phyloP scores from a whole-genome alignment of 2,888 invertebrate species.

The Lathronympha strigana region DNA sequence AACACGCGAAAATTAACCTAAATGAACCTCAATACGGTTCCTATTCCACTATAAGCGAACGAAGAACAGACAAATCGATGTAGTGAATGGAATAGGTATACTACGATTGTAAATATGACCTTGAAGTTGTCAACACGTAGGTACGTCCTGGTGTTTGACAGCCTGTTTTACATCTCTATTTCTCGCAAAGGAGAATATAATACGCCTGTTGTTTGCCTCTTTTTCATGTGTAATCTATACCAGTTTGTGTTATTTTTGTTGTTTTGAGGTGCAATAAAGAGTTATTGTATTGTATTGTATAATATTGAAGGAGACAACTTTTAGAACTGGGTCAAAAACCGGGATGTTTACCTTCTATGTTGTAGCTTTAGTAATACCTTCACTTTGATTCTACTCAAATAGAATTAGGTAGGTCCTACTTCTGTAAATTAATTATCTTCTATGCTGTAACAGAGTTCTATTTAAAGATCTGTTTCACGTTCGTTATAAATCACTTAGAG shows the following conservation, averaged over 20 bases:
- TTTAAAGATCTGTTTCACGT: conserved; percentile 16
- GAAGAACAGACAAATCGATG: neutral
- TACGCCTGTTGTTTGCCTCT: no score
- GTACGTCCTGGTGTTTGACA: neutral
- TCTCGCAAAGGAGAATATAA: no score
- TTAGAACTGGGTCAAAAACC: no score
- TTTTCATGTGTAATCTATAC: no score
- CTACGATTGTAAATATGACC: neutral
- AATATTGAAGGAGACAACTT: no score
- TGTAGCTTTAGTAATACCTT: no score
- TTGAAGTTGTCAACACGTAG: neutral
- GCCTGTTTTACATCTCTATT: no score
- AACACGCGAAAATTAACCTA: neutral
- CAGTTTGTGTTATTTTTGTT: no score
- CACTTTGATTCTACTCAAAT: neutral
- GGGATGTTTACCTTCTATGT: neutral
- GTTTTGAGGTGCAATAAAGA: no score
- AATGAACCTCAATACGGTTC: no score
- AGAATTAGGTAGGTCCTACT: neutral
- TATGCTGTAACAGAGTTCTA: conserved; percentile 16
- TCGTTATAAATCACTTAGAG: conserved; percentile 12
- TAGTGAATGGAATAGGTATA: conserved; percentile 2
- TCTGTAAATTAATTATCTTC: conserved; percentile 18
- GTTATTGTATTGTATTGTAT: no score
- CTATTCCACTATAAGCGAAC: neutral